A percentile compares a stretch with the other conserved stretches of the same genome.
phyloP scores from a whole-genome alignment of 1,140 invertebrate genomes.

The Colletes gigas region DNA sequence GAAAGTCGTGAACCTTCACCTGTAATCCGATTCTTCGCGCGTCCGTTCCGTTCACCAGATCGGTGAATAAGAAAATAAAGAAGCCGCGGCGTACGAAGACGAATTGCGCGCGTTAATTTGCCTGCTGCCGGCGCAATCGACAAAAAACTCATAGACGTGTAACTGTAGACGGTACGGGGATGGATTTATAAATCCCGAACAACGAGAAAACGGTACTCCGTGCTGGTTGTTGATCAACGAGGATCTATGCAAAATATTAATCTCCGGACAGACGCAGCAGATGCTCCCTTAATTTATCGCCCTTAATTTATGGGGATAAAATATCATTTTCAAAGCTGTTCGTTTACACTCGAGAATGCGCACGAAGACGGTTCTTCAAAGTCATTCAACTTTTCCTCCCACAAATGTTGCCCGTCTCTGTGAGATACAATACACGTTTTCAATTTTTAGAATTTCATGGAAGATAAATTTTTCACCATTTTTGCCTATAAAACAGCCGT shows the following conservation, averaged over 20 bases:
- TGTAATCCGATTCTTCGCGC: constrained; percentile 61
- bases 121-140: constrained; percentile 48
- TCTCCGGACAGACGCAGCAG: too few species aligned
- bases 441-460: background rate
- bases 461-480: background rate
- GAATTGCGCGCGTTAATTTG: constrained; percentile 60
- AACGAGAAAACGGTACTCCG: constrained; percentile 37
- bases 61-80: constrained; percentile 49
- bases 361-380: background rate
- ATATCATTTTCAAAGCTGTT: too few species aligned
- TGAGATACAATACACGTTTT: background rate
- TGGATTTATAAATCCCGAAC: constrained; percentile 61
- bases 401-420: too few species aligned
- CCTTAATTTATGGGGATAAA: too few species aligned
- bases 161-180: constrained; percentile 42
- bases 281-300: too few species aligned
- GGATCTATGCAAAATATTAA: too few species aligned
- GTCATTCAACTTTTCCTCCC: background rate
- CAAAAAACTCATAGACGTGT: constrained; percentile 52
- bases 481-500: background rate
- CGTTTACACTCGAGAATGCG: too few species aligned
- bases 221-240: constrained; percentile 25
- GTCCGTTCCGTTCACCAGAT: constrained; percentile 47
- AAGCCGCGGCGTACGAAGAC: constrained; percentile 35
- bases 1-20: constrained; percentile 54